phyloP scores from a whole-genome alignment of 2,797 vertebrate genomes.

The Pseudochaenichthys georgianus region DNA sequence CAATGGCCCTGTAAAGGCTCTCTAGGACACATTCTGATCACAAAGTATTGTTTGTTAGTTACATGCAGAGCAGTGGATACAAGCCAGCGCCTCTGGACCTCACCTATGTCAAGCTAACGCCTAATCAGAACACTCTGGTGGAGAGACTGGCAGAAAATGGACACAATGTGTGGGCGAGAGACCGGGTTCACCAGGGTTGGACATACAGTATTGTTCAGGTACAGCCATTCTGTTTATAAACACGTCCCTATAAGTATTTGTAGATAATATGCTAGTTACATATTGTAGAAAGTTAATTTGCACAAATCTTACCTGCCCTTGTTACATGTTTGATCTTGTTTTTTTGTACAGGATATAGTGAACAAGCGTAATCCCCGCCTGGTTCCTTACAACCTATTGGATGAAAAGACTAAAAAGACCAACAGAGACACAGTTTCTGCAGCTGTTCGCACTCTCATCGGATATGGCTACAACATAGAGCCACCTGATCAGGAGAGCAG shows the following conservation, averaged over 20 bases:
- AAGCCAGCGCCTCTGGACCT: conserved; percentile 94
- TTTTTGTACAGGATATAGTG: conserved; percentile 87
- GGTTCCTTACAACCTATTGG: conserved; percentile 93
- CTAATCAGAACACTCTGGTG: conserved; percentile 94
- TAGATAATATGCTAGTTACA: not conserved
- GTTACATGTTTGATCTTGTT: conserved; percentile 18
- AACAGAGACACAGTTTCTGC: conserved; percentile 94
- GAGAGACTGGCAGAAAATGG: conserved; percentile 95
- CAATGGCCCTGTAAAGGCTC: not conserved
- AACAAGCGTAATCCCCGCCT: conserved; percentile 94
- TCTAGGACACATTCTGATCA: conserved; percentile 15
- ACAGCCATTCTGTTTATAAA: not conserved
- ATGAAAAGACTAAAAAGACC: conserved; percentile 95
- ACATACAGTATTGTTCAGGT: conserved; percentile 93
- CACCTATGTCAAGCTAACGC: conserved; percentile 92
- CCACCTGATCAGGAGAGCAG: conserved; percentile 94
- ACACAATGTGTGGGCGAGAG: conserved; percentile 96
- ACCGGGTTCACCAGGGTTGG: conserved; percentile 94
- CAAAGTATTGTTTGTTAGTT: conserved; percentile 74
- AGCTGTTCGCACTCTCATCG: conserved; percentile 92
- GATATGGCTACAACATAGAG: conserved; percentile 96
- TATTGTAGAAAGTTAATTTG: not conserved
- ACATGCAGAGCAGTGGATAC: conserved; percentile 91
- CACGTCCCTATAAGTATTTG: not conserved
- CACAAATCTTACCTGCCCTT: not conserved